A percentile compares a stretch with the other conserved stretches of the same genome.
Conservation (phyloP, 2,113 vertebrate genomes). For the Proterorhinus semilunaris region DNA sequence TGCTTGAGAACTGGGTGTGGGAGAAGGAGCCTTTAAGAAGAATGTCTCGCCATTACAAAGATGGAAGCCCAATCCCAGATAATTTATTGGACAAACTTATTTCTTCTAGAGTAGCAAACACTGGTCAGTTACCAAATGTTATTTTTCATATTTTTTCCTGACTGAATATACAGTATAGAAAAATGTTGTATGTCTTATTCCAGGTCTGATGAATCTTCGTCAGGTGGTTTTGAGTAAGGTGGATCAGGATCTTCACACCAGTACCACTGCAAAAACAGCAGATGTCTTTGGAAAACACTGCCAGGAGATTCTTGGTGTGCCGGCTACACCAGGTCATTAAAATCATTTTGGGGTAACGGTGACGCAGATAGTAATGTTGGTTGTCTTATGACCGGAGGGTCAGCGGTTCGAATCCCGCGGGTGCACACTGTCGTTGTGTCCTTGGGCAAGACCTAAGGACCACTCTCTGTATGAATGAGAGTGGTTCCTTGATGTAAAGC, state of each 20-base stretch:
- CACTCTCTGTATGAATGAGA: too few species aligned
- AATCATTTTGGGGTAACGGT: too few species aligned
- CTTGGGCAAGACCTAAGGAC: too few species aligned
- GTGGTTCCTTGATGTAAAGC: too few species aligned
- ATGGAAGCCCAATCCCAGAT: constrained; percentile 82
- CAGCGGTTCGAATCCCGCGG: too few species aligned
- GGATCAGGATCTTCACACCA: constrained; percentile 87
- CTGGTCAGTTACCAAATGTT: constrained; percentile 72
- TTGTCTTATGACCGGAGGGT: too few species aligned
- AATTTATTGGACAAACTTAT: constrained; percentile 86
- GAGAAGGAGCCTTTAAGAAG: constrained; percentile 86
- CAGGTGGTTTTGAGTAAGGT: constrained; percentile 94
- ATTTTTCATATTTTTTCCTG: not conserved
- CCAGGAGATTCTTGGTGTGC: constrained; percentile 86
- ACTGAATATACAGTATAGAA: not conserved
- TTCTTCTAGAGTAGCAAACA: constrained; percentile 89
- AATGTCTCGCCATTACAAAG: constrained; percentile 89
- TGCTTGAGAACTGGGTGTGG: constrained; percentile 99
- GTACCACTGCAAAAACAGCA: constrained; percentile 77
- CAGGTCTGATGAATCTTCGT: constrained; percentile 90
- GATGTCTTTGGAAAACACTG: constrained; percentile 85
- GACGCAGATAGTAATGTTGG: too few species aligned
- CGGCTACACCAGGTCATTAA: constrained; percentile 85
- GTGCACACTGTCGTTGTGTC: too few species aligned
- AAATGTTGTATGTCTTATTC: constrained; percentile 23